These are phyloP conservation scores for Probaryconus sp. DNA, from an alignment of 1,140 invertebrate species.

Conservation along the genomic window DNA sequence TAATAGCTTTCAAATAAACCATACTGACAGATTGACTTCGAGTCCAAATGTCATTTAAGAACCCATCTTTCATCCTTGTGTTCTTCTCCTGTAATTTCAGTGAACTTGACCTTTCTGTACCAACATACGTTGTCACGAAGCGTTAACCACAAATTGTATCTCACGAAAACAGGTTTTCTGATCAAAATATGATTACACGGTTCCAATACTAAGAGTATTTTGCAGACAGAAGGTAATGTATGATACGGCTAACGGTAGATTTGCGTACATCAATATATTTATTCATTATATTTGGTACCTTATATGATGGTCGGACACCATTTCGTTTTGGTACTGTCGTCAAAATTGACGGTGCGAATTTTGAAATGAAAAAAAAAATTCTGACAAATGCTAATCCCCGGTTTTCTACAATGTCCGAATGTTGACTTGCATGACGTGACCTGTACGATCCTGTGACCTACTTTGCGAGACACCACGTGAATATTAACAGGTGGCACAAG, in stretches of 20 bases:
- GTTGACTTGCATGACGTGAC: slow-evolving; percentile 44
- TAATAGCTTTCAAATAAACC: too few species aligned
- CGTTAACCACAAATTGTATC: slow-evolving; percentile 16
- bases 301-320: neutral
- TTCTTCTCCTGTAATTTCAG: too few species aligned
- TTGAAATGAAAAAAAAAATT: too few species aligned
- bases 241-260: slow-evolving; percentile 28
- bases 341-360: slow-evolving; percentile 10
- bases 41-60: too few species aligned
- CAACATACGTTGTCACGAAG: neutral
- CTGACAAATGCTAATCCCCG: neutral
- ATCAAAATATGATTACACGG: slow-evolving; percentile 21
- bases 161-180: slow-evolving; percentile 15
- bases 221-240: slow-evolving; percentile 4
- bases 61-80: too few species aligned
- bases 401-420: slow-evolving; percentile 36
- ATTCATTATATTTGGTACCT: slow-evolving; percentile 9
- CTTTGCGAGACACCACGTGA: slow-evolving; percentile 45
- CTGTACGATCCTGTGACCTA: slow-evolving; percentile 58
- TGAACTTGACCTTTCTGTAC: slow-evolving; percentile 18
- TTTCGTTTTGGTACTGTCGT: neutral
- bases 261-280: slow-evolving; percentile 19
- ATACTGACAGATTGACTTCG: too few species aligned
- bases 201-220: slow-evolving; percentile 16
- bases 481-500: slow-evolving; percentile 54